These are phyloP conservation scores for Emydocephalus ijimae DNA, from an alignment of 2,113 vertebrate species.

Conservation along the genomic window DNA sequence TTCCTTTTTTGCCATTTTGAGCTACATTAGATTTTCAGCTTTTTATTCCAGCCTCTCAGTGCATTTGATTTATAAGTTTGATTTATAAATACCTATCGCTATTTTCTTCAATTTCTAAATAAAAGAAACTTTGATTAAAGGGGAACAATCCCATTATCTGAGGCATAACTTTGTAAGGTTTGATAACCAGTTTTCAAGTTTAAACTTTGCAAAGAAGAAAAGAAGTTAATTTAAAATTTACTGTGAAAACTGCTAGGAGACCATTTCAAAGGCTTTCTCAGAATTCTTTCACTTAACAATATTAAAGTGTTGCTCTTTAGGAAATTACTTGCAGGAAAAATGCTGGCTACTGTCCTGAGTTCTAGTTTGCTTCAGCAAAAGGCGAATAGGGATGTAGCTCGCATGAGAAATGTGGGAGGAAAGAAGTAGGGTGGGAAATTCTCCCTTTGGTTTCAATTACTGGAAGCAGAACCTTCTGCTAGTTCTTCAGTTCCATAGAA, in stretches of 20 bases:
- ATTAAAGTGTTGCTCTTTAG: background rate
- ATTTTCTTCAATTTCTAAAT: background rate
- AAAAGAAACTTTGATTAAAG: background rate
- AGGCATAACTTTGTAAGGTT: background rate
- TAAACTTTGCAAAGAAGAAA: background rate
- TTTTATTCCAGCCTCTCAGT: background rate
- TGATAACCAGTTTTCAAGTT: background rate
- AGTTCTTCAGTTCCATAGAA: background rate
- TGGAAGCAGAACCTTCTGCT: background rate
- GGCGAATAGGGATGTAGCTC: background rate
- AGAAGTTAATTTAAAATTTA: background rate
- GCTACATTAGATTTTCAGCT: background rate
- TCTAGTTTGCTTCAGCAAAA: background rate
- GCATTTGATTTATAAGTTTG: background rate
- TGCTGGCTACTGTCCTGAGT: background rate
- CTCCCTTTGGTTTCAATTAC: background rate
- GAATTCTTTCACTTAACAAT: background rate
- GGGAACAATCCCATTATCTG: background rate
- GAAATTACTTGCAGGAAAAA: background rate
- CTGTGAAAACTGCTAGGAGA: background rate
- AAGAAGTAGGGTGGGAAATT: background rate
- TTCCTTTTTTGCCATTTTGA: background rate
- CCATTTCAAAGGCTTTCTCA: background rate
- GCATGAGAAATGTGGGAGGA: background rate
- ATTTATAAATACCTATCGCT: background rate